Base-by-base conservation (phyloP, 1,140 invertebrate species). In the Aphelinus atriplicis region DNA sequence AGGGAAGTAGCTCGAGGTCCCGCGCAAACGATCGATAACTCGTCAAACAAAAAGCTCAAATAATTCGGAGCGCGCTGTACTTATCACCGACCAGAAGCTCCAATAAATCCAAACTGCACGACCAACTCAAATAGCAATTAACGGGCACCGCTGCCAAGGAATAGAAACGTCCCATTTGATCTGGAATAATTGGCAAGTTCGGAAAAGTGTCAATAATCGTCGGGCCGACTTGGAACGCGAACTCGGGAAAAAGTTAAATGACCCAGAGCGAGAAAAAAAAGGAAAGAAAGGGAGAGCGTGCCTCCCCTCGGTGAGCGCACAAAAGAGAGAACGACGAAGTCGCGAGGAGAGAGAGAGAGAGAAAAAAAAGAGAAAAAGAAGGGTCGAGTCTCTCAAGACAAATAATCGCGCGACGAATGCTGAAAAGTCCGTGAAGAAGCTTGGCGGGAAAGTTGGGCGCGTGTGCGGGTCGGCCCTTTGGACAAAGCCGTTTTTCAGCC, bases 401-500 rank as follows among this genome's bases (percentile, higher is more conserved):
- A 78, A 76, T 63, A 66, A 63, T 61, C 62, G 62, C 53, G 26
- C 26, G 26, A 26, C 26, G 68, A 70, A 67, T 56, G 68, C 63
- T 61, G 71, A 65, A 76, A 78, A 67, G 69, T 74, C 72, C 55
- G 60, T 57, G 47, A 56, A 58, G 26, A 26, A 50, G 62, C 26
- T 26, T 45, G 46, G 60, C 66, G 6, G 60, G 43, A 51, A 55
- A 60, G 62, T 26, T 26, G 26, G 26, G 26, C 26, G 26, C 26
- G 26, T 26, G 26, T 26, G 26, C 26, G 26, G 26, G 26, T 26
- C 26, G 26, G 26, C 26, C 26, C 56, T 26, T 51, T 64, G 71
- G 67, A 71, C 67, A 63, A 61, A 77, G 76, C 73, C 76, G 65
- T 81, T 82, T 83, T 82, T 82, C 75, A 72, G 51, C 53, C 70